phyloP scores from a whole-genome alignment of 1,140 invertebrate species.

The Phenacoccus solenopsis region DNA sequence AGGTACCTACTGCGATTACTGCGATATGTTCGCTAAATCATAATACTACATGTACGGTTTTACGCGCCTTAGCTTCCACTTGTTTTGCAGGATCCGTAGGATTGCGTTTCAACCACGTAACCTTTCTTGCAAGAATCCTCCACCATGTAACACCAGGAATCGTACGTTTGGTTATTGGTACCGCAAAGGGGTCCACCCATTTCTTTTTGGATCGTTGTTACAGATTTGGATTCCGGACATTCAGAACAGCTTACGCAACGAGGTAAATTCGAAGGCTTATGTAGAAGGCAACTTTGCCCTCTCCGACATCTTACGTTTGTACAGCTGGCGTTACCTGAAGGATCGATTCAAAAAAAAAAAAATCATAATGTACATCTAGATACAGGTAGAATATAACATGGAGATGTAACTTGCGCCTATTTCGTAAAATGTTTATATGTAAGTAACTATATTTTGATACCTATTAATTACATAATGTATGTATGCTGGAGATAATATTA shows the following conservation, averaged over 20 bases:
- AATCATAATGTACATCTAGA: background rate
- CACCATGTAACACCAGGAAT: conserved; percentile 77
- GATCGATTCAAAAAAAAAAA: background rate
- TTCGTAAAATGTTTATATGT: too few species aligned
- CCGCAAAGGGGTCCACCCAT: conserved; percentile 54
- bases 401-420: too few species aligned
- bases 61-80: too few species aligned
- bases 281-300: conserved; percentile 60
- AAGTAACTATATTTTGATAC: too few species aligned
- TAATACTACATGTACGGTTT: too few species aligned
- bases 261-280: conserved; percentile 52
- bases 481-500: too few species aligned
- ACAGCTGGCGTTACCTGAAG: conserved; percentile 36
- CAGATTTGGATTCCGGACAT: conserved; percentile 37
- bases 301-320: conserved; percentile 55
- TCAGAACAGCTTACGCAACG: conserved; percentile 61
- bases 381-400: too few species aligned
- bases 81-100: too few species aligned
- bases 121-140: conserved; percentile 69
- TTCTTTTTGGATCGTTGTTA: conserved; percentile 34
- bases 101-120: conserved; percentile 53
- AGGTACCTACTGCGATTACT: too few species aligned
- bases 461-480: too few species aligned
- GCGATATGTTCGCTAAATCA: too few species aligned
- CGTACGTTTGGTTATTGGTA: conserved; percentile 67